These are phyloP conservation scores for Steinernema carpocapsae DNA, from an alignment of 2,888 invertebrate genomes.

Conservation along the genomic window DNA sequence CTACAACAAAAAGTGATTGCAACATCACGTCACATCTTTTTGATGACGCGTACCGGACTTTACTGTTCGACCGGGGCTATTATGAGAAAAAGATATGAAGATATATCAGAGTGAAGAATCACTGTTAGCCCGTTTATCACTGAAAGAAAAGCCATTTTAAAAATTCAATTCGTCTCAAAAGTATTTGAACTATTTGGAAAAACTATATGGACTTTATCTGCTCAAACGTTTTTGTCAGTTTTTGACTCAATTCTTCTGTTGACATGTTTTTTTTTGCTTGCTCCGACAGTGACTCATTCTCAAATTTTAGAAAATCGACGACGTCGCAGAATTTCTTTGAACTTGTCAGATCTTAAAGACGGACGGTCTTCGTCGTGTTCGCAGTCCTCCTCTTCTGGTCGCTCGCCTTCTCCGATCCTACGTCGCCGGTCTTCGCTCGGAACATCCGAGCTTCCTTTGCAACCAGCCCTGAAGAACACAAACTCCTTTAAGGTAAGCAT, in stretches of 20 bases:
- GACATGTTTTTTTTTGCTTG: background rate
- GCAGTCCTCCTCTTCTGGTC: constrained; percentile 2
- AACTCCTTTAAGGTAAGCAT: constrained; percentile 19
- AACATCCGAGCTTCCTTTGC: constrained; percentile 46
- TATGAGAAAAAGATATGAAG: no score
- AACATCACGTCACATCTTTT: no score
- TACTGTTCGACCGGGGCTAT: no score
- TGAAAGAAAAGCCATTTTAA: background rate
- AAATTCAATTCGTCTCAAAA: background rate
- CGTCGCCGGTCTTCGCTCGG: background rate
- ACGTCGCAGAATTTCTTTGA: background rate
- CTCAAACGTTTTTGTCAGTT: background rate
- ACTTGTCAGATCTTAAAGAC: constrained; percentile 4
- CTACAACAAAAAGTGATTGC: no score
- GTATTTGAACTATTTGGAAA: no score
- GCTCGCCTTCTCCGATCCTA: constrained; percentile 16
- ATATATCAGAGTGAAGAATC: no score
- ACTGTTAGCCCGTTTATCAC: no score
- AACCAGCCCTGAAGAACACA: constrained; percentile 55
- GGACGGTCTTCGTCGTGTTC: constrained; percentile 28
- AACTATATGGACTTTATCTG: no score
- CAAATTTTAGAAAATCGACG: constrained; percentile 4
- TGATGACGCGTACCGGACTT: no score
- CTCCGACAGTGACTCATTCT: no score
- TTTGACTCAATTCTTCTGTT: background rate